Evolutionary conservation across 1,140 invertebrate genomes (phyloP), one percentile per base, ranked within the genome.

Genomic region (Planococcus citri): DNA sequence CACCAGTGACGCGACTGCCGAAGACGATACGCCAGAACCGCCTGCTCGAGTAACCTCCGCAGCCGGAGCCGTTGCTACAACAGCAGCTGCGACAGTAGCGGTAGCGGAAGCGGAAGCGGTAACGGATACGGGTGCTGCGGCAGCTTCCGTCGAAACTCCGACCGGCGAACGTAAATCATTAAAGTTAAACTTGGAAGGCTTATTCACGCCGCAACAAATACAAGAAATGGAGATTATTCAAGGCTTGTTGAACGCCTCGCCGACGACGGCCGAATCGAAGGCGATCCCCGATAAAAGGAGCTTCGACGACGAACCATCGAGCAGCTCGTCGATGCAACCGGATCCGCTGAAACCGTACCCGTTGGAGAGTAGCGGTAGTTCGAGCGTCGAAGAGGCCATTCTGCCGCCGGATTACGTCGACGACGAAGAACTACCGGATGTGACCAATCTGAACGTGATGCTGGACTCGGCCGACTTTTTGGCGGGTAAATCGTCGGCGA

Each of bases 361-460:
- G n/a, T 82, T 90, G 8, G 89, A 88, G 75, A 87, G 88, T 73
- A 90, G 88, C 0, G 87, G 86, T 17, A 88, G 85, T 75, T 90
- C 88, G 1, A 91, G 89, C 77, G 83, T 90, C 33, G 90, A 92
- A 77, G 89, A 91, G 76, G 88, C 85, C 10, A 87, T 87, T 81
- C 83, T 88, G 71, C 86, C 88, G 22, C 85, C 86, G 68, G 88
- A 91, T 77, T 86, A 87, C 37, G 86, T 72, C 20, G 74, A 74
- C 25, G 74, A 86, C 72, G 73, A 81, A 81, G 21, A 71, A 73
- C 68, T 73, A 86, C 24, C 57, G 60, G 21, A 60, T 10, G 51
- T 70, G 21, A 64, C 60, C 8, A 27, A 9, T 21, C 10, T 27
- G 60, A 24, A 64, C 17, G 3, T 24, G 2, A 64, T 10, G 9